Evolutionary conservation across 1,140 invertebrate genomes (phyloP).

Genomic region (Archivesica marissinica): DNA sequence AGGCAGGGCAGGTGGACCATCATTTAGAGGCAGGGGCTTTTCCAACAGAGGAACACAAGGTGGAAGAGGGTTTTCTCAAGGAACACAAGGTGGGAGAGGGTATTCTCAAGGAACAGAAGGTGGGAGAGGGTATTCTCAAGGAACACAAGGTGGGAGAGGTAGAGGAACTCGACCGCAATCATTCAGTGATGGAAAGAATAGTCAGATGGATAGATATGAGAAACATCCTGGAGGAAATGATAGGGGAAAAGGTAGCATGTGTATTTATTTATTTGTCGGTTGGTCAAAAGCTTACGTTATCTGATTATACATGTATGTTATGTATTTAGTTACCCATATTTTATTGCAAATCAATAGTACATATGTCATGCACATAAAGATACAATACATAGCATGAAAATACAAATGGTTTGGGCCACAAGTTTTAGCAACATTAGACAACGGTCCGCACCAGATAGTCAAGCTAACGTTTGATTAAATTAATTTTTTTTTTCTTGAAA

Average conservation of each 20-base stretch:
- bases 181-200: neutral
- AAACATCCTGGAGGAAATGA: neutral
- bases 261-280: too few relatives aligned
- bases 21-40: conserved; percentile 11
- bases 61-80: neutral
- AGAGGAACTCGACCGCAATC: neutral
- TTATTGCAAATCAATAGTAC: too few relatives aligned
- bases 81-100: neutral
- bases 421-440: too few relatives aligned
- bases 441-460: too few relatives aligned
- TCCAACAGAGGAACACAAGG: neutral
- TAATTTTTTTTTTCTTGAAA: too few relatives aligned
- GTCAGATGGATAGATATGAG: neutral
- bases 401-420: too few relatives aligned
- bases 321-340: too few relatives aligned
- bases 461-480: too few relatives aligned
- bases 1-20: neutral
- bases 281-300: too few relatives aligned
- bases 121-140: neutral
- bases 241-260: neutral
- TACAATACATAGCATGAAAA: too few relatives aligned
- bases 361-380: too few relatives aligned
- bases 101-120: neutral
- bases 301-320: too few relatives aligned
- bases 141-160: neutral